Conservation (phyloP, 1,140 invertebrate species). For the Hypothenemus hampei region DNA sequence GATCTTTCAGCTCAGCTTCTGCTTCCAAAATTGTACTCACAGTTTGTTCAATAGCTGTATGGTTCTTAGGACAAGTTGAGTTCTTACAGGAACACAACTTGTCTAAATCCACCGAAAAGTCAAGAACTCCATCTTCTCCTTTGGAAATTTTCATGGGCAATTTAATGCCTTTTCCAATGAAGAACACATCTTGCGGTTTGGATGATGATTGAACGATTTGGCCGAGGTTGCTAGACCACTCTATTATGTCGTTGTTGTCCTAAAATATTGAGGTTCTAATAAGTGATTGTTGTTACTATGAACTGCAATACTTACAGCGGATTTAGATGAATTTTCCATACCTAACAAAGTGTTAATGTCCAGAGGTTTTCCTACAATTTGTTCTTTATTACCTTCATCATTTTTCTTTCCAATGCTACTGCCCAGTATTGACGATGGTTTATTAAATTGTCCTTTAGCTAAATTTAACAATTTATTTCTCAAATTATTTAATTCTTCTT, state of each 20-base stretch:
- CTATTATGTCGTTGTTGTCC: neutral
- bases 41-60: constrained; percentile 23
- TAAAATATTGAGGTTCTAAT: too few relatives aligned
- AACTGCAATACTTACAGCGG: too few relatives aligned
- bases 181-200: constrained; percentile 27
- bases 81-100: constrained; percentile 36
- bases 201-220: constrained; percentile 21
- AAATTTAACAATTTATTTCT: too few relatives aligned
- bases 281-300: too few relatives aligned
- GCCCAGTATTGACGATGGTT: too few relatives aligned
- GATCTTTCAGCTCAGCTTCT: constrained; percentile 26
- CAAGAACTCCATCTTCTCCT: constrained; percentile 25
- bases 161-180: constrained; percentile 33
- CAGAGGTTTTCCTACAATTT: too few relatives aligned
- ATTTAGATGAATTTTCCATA: neutral
- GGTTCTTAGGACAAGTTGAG: constrained; percentile 27
- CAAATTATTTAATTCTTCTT: too few relatives aligned
- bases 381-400: too few relatives aligned
- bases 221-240: constrained; percentile 23
- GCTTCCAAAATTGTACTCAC: constrained; percentile 27
- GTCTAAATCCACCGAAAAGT: constrained; percentile 32
- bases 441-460: neutral
- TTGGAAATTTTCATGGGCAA: constrained; percentile 31
- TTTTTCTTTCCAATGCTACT: too few relatives aligned
- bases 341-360: too few relatives aligned